These are phyloP conservation scores for Agapostemon virescens DNA, from an alignment of 2,888 invertebrate species.

Conservation along the genomic window DNA sequence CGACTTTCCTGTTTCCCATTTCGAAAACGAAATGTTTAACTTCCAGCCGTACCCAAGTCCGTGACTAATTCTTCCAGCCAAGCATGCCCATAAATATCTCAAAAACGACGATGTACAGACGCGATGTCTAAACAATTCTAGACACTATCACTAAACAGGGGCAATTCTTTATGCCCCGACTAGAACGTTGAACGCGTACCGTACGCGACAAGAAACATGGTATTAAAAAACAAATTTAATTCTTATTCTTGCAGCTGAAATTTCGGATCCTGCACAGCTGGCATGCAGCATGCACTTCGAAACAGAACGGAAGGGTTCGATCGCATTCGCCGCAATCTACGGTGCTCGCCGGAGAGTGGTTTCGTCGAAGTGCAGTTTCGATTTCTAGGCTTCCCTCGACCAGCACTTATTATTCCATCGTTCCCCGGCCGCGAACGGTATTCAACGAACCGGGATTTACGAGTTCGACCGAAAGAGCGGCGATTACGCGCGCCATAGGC, in stretches of 20 bases:
- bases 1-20: too few relatives aligned
- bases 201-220: too few relatives aligned
- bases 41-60: too few relatives aligned
- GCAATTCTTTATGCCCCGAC: too few relatives aligned
- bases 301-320: not conserved
- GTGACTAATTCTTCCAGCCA: too few relatives aligned
- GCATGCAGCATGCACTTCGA: not conserved
- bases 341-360: conserved; percentile 24
- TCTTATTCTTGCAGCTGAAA: not conserved
- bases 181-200: too few relatives aligned
- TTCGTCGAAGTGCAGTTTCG: conserved; percentile 58
- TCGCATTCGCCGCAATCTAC: not conserved
- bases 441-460: conserved; percentile 69
- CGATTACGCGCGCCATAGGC: conserved; percentile 66
- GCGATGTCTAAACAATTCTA: too few relatives aligned
- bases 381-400: conserved; percentile 56
- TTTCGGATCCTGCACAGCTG: not conserved
- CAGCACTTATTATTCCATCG: conserved; percentile 37
- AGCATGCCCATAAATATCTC: too few relatives aligned
- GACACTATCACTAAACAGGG: too few relatives aligned
- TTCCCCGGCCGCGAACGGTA: conserved; percentile 39
- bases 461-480: conserved; percentile 66
- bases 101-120: too few relatives aligned
- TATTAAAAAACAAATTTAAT: too few relatives aligned
- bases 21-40: too few relatives aligned